Evolutionary conservation across 2,797 vertebrate species (phyloP), one percentile per base, ranked within the genome.

Genomic region (Novumbra hubbsi): DNA sequence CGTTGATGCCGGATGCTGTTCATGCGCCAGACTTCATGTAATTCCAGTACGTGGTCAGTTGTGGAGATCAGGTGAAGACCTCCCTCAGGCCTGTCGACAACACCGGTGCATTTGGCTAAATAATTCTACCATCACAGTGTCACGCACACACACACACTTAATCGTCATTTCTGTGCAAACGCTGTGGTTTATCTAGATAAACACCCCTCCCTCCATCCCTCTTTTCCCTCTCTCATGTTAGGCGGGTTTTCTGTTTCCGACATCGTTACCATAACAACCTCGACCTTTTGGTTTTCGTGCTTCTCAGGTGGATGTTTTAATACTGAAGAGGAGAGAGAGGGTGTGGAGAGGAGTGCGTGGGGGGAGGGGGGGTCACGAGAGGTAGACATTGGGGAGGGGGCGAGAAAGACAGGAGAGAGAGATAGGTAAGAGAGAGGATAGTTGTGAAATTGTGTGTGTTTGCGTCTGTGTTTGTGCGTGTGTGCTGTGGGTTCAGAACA

Each of bases 221-320:
- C 41, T 69, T 75, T 69, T 55, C 74, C n/a, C 65, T 41, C 73
- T 12, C 73, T 6, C 74, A 12, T 45, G 41, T 45, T 12, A 19
- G 72, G 16, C 73, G 19, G 89, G 90, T 92, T 92, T 93, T 93
- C 91, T 92, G 34, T 38, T 90, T 90, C 87, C 83, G 86, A 84
- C 88, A 91, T 88, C 83, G 93, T 94, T 94, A 93, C 93, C 93
- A 94, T 94, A 93, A 94, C 93, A 93, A 94, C 93, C 89, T 90
- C 86, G 81, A 91, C 91, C 90, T 90, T 90, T 91, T 86, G 80
- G 86, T 91, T 78, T 83, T 79, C 76, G 77, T 77, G 76, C 74
- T 79, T 81, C 81, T 75, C 74, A 80, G 70, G 73, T 74, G 75
- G 55, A 16, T 45, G 52, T 60, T 74, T 60, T 81, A 79, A 80